Evolutionary conservation across 92 coral and sea anemone genomes (phyloP).

Genomic region (Scolanthus callimorphus): DNA sequence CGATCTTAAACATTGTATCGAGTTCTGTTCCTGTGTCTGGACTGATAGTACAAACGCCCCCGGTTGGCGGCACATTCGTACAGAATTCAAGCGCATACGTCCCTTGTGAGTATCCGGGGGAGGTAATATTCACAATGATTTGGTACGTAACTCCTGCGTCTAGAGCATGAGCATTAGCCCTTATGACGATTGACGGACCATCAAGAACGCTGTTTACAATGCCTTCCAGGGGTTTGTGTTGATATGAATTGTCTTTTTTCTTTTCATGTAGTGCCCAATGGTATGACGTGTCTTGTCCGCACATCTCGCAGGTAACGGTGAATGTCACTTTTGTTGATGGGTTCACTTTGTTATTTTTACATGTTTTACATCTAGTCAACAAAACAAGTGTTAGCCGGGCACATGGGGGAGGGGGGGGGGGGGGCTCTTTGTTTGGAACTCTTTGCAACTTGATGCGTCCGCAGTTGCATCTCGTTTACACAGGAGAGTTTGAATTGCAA

Average conservation of each 20-base stretch:
- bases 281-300: constrained; percentile 5
- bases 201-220: background rate
- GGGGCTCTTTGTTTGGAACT: no score
- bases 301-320: constrained; percentile 14
- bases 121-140: background rate
- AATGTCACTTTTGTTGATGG: constrained; percentile 24
- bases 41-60: constrained; percentile 29
- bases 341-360: constrained; percentile 4
- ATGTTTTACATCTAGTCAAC: constrained; percentile 18
- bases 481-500: no score
- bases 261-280: constrained; percentile 6
- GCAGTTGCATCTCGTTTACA: no score
- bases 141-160: constrained; percentile 13
- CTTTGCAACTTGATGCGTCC: no score
- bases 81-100: constrained; percentile 12
- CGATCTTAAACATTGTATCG: constrained; percentile 39
- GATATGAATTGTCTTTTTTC: background rate
- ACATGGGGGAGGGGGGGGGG: no score
- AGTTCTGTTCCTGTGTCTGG: constrained; percentile 55
- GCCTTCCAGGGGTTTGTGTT: background rate
- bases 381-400: no score
- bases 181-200: constrained; percentile 16
- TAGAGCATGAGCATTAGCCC: background rate
- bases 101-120: constrained; percentile 7
- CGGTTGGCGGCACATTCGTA: constrained; percentile 54